phyloP scores from a whole-genome alignment of 2,113 vertebrate genomes.

The Passer domesticus region DNA sequence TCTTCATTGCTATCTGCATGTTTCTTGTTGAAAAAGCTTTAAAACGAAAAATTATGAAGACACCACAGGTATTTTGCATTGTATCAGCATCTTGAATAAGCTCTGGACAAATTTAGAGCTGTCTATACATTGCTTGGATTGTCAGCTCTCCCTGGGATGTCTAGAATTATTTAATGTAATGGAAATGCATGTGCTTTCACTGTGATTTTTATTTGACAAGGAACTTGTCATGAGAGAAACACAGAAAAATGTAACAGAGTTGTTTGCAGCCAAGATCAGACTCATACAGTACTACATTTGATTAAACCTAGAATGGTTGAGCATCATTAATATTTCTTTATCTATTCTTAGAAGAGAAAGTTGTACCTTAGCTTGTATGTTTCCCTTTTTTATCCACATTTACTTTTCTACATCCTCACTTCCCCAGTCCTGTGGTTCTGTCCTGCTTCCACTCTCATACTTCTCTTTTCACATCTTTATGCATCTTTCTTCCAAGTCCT shows the following conservation, averaged over 20 bases:
- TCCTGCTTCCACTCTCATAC: not conserved
- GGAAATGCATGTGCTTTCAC: not conserved
- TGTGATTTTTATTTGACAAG: not conserved
- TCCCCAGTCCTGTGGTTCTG: not conserved
- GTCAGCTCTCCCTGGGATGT: not conserved
- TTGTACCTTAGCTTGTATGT: not conserved
- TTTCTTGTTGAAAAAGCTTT: not conserved
- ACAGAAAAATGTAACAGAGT: not conserved
- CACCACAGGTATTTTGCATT: not conserved
- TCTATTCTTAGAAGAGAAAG: not conserved
- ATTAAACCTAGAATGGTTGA: not conserved
- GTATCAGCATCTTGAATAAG: not conserved
- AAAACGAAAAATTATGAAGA: not conserved
- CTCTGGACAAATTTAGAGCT: slow-evolving; percentile 4
- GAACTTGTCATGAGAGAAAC: not conserved
- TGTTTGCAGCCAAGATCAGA: not conserved
- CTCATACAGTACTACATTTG: not conserved
- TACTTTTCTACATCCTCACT: not conserved
- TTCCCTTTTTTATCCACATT: not conserved
- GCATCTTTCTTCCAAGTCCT: not conserved
- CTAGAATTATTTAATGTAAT: not conserved
- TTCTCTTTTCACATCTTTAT: not conserved
- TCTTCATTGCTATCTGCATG: not conserved
- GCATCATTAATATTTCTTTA: not conserved
- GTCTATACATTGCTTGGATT: not conserved